Evolutionary conservation across 2,797 vertebrate genomes (phyloP).

Genomic region (Merluccius polli): DNA sequence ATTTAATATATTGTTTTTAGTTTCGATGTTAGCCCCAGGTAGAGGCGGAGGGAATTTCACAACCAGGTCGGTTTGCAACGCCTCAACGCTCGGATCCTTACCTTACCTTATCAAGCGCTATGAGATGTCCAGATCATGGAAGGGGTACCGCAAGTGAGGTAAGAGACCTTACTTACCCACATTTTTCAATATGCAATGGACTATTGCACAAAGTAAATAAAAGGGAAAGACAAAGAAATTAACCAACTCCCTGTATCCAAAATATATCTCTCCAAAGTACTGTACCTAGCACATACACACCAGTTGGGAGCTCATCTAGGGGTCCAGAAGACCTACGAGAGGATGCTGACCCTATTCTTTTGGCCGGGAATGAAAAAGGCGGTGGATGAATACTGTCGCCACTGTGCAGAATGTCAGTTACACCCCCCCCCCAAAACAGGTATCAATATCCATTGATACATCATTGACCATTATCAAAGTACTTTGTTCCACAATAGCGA

Average conservation of each 20-base stretch:
- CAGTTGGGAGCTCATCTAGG: background rate
- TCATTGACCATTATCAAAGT: background rate
- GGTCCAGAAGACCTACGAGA: background rate
- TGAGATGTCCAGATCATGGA: background rate
- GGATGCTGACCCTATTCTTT: background rate
- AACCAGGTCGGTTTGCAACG: background rate
- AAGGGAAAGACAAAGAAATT: background rate
- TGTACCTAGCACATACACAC: background rate
- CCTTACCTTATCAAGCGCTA: background rate
- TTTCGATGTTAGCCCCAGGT: no score
- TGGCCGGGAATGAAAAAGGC: background rate
- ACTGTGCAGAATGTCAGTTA: background rate
- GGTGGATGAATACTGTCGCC: background rate
- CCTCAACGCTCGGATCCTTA: background rate
- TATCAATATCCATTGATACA: background rate
- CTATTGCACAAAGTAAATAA: background rate
- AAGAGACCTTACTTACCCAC: background rate
- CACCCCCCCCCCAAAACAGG: background rate
- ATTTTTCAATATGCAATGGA: background rate
- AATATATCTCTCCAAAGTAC: background rate
- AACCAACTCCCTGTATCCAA: background rate
- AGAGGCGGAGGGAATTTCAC: no score
- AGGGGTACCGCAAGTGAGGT: background rate
- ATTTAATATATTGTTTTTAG: no score
- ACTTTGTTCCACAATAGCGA: background rate